These are phyloP conservation scores for Stomatorhinus ivindoensis DNA, from an alignment of 2,113 vertebrate species.

Conservation along the genomic window DNA sequence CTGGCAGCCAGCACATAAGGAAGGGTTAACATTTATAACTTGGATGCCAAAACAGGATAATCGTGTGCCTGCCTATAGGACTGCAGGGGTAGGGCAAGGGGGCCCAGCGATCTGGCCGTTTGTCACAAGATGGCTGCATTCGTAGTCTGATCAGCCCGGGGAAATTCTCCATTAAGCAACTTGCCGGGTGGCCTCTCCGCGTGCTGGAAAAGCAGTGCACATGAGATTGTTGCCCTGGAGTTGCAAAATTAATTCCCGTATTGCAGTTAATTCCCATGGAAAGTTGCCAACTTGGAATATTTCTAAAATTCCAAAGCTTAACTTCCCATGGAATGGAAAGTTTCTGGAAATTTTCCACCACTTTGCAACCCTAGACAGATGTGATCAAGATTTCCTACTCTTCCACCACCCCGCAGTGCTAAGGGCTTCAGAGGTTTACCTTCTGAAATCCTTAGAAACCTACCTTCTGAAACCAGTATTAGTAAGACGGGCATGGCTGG, in stretches of 20 bases:
- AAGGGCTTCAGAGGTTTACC: background rate
- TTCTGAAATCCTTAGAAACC: too few relatives aligned
- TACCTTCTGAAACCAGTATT: too few relatives aligned
- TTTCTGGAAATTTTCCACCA: too few relatives aligned
- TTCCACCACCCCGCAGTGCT: background rate
- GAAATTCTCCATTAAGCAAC: background rate
- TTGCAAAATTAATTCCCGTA: background rate
- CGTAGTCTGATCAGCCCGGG: background rate
- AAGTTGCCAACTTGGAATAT: too few relatives aligned
- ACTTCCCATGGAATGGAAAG: too few relatives aligned
- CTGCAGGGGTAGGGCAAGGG: background rate
- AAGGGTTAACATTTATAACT: background rate
- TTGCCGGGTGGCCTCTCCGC: background rate
- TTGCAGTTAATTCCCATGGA: too few relatives aligned
- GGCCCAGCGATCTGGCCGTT: background rate
- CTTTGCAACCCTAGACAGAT: too few relatives aligned
- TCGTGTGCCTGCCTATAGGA: background rate
- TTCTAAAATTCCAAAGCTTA: too few relatives aligned
- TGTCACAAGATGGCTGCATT: background rate
- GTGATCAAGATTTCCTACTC: background rate
- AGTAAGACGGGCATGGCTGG: background rate
- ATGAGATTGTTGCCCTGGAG: background rate
- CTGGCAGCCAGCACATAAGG: constrained; percentile 6
- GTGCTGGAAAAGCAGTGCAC: background rate
- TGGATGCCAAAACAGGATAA: background rate